phyloP scores from a whole-genome alignment of 2,888 invertebrate genomes.

The Polietes domitor region DNA sequence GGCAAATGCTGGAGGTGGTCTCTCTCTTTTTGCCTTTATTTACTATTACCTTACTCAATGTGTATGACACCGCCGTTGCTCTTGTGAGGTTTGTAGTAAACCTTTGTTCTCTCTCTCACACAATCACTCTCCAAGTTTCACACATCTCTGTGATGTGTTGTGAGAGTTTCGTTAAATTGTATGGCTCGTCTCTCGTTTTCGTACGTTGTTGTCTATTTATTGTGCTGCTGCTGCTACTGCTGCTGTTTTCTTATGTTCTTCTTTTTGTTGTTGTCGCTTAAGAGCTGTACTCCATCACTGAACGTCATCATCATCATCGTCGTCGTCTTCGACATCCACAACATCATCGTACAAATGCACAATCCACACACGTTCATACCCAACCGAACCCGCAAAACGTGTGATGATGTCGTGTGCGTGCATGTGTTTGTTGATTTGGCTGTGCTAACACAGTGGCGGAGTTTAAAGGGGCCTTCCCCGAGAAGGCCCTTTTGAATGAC shows the following conservation, averaged over 20 bases:
- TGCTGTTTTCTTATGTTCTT: neutral
- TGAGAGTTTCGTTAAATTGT: slow-evolving; percentile 39
- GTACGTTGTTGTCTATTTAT: neutral
- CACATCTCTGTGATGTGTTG: neutral
- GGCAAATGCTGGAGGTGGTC: neutral
- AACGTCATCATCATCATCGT: slow-evolving; percentile 51
- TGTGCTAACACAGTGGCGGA: too few relatives aligned
- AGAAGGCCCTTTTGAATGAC: too few relatives aligned
- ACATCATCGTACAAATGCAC: slow-evolving; percentile 27
- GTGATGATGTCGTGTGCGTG: slow-evolving; percentile 14
- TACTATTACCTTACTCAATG: slow-evolving; percentile 25
- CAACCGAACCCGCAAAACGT: slow-evolving; percentile 9
- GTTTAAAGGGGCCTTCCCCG: too few relatives aligned
- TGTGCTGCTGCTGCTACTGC: neutral
- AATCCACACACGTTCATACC: neutral
- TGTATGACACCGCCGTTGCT: neutral
- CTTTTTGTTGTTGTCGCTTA: slow-evolving; percentile 18
- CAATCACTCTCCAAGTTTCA: neutral
- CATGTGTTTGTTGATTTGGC: neutral
- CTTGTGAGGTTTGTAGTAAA: too few relatives aligned
- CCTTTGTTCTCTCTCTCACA: neutral
- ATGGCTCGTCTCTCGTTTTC: neutral
- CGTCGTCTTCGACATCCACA: slow-evolving; percentile 2
- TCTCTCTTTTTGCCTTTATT: neutral
- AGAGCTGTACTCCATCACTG: neutral